Percentiles rank a stretch among this genome's conserved stretches.
These are phyloP conservation scores for Drosophila parabipectinata DNA, from an alignment of 1,140 invertebrate species.

Conservation along the genomic window DNA sequence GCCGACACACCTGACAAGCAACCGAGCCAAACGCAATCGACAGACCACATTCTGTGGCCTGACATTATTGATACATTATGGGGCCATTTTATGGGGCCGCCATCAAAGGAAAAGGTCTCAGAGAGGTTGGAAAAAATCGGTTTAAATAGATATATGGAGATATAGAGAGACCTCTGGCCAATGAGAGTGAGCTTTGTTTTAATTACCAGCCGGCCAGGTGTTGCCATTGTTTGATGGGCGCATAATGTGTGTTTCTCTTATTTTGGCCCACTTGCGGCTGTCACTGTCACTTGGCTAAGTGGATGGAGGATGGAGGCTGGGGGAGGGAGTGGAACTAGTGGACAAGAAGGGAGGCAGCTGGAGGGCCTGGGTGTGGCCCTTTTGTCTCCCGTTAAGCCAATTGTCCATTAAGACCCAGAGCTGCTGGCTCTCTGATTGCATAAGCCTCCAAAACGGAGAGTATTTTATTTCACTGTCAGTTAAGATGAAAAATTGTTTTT, in stretches of 20 bases:
- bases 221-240: constrained; percentile 37
- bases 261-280: constrained; percentile 53
- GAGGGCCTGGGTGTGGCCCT: constrained; percentile 34
- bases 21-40: constrained; percentile 24
- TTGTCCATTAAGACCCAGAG: constrained; percentile 58
- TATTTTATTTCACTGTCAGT: constrained; percentile 73
- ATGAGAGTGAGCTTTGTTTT: constrained; percentile 56
- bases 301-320: constrained; percentile 4
- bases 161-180: constrained; percentile 50
- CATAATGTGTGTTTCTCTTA: constrained; percentile 30
- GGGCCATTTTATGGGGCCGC: constrained; percentile 60
- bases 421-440: constrained; percentile 48
- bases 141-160: constrained; percentile 14
- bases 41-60: constrained; percentile 50
- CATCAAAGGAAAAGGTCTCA: constrained; percentile 51
- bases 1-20: constrained; percentile 72
- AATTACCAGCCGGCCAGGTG: constrained; percentile 47
- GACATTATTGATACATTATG: constrained; percentile 75
- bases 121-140: constrained; percentile 17
- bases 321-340: constrained; percentile 1
- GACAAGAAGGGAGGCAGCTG: background rate
- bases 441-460: constrained; percentile 42
- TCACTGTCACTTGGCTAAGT: constrained; percentile 37
- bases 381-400: constrained; percentile 36
- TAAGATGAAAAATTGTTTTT: constrained; percentile 48